phyloP scores from a whole-genome alignment of 1,140 invertebrate genomes.

The Aricia agestis region DNA sequence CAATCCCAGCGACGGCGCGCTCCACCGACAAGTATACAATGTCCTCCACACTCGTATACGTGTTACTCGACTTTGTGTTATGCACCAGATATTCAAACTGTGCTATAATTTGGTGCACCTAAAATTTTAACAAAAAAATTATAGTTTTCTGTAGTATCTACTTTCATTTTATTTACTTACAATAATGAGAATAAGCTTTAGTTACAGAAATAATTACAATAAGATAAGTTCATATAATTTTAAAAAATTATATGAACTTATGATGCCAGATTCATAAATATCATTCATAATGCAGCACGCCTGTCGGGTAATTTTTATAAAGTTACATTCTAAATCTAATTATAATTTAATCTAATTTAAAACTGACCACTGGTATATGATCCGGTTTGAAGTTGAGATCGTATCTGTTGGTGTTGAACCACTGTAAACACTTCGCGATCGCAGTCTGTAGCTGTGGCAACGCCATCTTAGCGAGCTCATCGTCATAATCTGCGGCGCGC shows the following conservation, averaged over 20 bases:
- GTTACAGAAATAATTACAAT: no score
- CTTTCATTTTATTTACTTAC: no score
- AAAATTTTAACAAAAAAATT: slow-evolving; percentile 19
- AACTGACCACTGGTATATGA: slow-evolving; percentile 42
- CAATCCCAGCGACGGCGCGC: slow-evolving; percentile 42
- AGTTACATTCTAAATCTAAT: no score
- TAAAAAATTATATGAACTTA: no score
- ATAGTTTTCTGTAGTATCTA: no score
- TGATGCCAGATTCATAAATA: no score
- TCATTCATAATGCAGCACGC: no score
- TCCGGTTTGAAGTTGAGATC: slow-evolving; percentile 43
- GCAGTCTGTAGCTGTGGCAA: slow-evolving; percentile 41
- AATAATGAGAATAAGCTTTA: no score
- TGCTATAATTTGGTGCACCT: slow-evolving; percentile 65
- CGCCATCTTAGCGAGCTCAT: slow-evolving; percentile 41
- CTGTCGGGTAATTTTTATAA: no score
- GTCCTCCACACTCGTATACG: slow-evolving; percentile 48
- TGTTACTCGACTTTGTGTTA: slow-evolving; percentile 27
- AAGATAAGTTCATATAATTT: no score
- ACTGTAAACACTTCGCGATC: slow-evolving; percentile 43
- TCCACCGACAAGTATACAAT: slow-evolving; percentile 52
- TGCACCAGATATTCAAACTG: slow-evolving; percentile 56
- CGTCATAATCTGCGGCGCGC: slow-evolving; percentile 44
- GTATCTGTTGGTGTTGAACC: slow-evolving; percentile 43
- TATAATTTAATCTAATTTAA: no score